These are phyloP conservation scores for Limnephilus marmoratus DNA, from an alignment of 2,888 invertebrate species.

Conservation along the genomic window DNA sequence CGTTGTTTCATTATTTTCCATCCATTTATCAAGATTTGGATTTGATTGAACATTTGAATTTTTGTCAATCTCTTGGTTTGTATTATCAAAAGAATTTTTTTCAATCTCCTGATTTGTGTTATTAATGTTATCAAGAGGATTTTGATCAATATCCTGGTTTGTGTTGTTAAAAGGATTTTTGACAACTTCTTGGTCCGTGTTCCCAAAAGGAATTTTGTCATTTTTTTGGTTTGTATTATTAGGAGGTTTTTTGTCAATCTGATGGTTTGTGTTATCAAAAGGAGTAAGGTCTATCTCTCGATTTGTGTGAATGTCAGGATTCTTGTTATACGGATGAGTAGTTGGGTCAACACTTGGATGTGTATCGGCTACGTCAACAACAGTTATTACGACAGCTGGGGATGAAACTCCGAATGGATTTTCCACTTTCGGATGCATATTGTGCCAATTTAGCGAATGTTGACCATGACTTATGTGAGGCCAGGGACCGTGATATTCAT, in stretches of 20 bases:
- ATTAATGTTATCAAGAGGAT: background rate
- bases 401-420: background rate
- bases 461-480: background rate
- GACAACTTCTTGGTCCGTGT: background rate
- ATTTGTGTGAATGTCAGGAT: background rate
- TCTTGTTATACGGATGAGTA: background rate
- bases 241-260: no score
- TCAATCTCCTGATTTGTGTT: background rate
- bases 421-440: background rate
- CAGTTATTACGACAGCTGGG: background rate
- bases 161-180: background rate
- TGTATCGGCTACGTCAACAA: background rate
- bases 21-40: no score
- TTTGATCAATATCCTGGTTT: no score
- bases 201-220: no score
- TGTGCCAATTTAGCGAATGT: background rate
- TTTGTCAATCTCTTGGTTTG: no score
- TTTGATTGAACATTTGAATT: no score
- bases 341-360: background rate
- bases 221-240: no score
- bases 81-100: background rate
- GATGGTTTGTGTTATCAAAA: no score
- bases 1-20: no score
- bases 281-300: no score
- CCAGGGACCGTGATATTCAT: background rate